These are phyloP conservation scores for Molothrus ater DNA, from an alignment of 2,797 vertebrate genomes.

Conservation along the genomic window DNA sequence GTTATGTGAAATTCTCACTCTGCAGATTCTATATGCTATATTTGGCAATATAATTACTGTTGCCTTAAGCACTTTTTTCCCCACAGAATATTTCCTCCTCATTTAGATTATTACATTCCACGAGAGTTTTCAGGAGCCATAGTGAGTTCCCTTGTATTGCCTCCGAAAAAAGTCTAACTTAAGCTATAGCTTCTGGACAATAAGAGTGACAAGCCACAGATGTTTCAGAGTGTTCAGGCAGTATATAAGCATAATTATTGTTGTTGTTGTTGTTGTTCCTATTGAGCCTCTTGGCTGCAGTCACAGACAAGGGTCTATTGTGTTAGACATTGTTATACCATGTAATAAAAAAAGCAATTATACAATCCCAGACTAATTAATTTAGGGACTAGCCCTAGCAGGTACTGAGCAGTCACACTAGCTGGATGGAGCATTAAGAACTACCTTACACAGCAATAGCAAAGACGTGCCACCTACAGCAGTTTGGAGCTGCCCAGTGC, in stretches of 20 bases:
- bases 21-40: conserved; percentile 52
- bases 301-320: background rate
- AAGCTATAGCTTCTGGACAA: background rate
- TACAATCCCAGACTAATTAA: background rate
- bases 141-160: conserved; percentile 1
- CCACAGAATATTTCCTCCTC: conserved; percentile 45
- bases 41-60: conserved; percentile 68
- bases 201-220: conserved; percentile 23
- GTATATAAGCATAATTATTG: background rate
- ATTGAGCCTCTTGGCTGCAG: background rate
- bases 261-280: background rate
- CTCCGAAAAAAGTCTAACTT: background rate
- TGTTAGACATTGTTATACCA: background rate
- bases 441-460: background rate
- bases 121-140: conserved; percentile 33
- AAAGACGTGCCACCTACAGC: background rate
- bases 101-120: conserved; percentile 57
- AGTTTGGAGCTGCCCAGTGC: background rate
- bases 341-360: background rate
- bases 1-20: conserved; percentile 40
- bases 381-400: background rate
- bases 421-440: background rate
- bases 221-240: conserved; percentile 44
- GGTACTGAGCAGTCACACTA: background rate
- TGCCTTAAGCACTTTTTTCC: conserved; percentile 58